Conservation (phyloP, 2,113 vertebrate species). For the Melanerpes aurifrons region DNA sequence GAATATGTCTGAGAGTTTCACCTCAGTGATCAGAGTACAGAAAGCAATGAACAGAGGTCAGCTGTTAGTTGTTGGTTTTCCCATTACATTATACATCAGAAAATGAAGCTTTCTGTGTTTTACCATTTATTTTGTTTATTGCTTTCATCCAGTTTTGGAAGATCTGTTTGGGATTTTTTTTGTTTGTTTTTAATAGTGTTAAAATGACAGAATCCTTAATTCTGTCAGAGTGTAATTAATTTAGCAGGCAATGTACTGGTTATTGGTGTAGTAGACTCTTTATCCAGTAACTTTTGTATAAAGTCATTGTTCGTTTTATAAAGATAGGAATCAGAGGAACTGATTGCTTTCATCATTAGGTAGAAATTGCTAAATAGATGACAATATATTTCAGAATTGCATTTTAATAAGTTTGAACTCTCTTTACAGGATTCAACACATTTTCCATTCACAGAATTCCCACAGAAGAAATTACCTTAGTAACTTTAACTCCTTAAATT, state of each 20-base stretch:
- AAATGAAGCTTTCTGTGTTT: conserved; percentile 6
- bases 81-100: neutral
- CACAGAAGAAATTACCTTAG: neutral
- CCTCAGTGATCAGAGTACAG: conserved; percentile 20
- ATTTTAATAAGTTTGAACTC: neutral
- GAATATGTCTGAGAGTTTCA: conserved; percentile 32
- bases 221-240: neutral
- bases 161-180: neutral
- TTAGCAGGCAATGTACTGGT: neutral
- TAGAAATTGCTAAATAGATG: neutral
- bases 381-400: neutral
- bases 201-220: neutral
- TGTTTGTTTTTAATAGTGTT: neutral
- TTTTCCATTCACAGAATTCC: conserved; percentile 34
- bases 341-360: neutral
- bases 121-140: neutral
- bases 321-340: neutral
- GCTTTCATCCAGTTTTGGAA: neutral
- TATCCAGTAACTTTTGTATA: neutral
- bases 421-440: neutral
- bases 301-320: neutral
- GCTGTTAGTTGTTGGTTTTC: neutral
- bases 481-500: neutral
- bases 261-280: neutral
- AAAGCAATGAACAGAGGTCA: conserved; percentile 27